Base-by-base conservation (phyloP, 2,797 vertebrate genomes). In the Chelon auratus region DNA sequence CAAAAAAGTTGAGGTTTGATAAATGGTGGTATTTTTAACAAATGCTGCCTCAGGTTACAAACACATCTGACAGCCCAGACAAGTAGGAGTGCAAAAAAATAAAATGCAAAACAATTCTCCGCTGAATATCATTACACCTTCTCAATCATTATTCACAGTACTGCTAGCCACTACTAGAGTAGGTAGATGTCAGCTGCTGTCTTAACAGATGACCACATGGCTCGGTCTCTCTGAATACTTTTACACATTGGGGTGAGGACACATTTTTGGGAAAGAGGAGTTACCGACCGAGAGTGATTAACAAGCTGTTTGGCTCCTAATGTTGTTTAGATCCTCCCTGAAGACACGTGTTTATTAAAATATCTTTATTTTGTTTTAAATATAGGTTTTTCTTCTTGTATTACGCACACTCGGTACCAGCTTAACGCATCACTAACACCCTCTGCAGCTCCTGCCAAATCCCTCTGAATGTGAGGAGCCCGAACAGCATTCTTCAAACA, bases 401-500 rank as follows among this genome's bases (percentile, higher is more conserved):
- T 30, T 4, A 2, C 57, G 37, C 13, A 4, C 47, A 48, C 17
- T 47, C 13, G 9, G 20, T 62, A 33, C 36, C 1, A 0, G 24
- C 54, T 51, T 11, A 40, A 20, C 42, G 9, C 9, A 12, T 17
- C 39, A 24, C 45, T 47, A 47, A 22, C 51, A 42, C 1, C 18
- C 36, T 26, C 12, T 14, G 3, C 36, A 64, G 47, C 48, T 22
- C 37, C 45, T 65, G 68, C 63, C 70, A 81, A 72, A 76, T 59
- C 48, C 50, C 36, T 39, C 9, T 62, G 51, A 62, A 39, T 51
- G 39, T 55, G 33, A 45, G 55, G 37, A 59, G 45, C 62, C 48
- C 59, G 62, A 61, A 50, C 54, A 68, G 30, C 68, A 56, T 62
- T 54, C 70, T 77, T 75, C 45, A 81, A 68, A 65, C 30, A 45